Evolutionary conservation across 2,113 vertebrate genomes (phyloP), one percentile per base, ranked within the genome.

Genomic region (Cariama cristata): DNA sequence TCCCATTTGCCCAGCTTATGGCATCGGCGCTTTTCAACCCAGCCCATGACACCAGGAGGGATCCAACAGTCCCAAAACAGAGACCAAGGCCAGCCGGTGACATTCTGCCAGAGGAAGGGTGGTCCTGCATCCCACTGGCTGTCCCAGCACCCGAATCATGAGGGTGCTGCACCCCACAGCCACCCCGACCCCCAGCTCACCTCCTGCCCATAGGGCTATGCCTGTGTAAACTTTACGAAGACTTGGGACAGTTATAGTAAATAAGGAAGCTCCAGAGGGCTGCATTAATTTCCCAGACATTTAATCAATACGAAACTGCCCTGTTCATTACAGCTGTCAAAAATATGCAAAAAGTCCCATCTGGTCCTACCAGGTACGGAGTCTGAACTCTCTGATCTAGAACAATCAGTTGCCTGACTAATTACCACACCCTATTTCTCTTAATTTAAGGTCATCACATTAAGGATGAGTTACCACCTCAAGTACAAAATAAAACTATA

Each of bases 251-350:
- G 80, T 66, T 79, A 28, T 8, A 53, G 88, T 9, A 87, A 87
- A 56, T 50, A 62, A 72, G 66, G 81, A 55, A 75, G 77, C 94
- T 97, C 86, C 8, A 4, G 92, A 95, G 97, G 86, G 85, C 74
- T 66, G 44, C 4, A 24, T 63, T 97, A 84, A 96, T 96, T 97
- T 96, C 96, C 95, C 72, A 88, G 90, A 62, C 95, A 90, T 74
- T 97, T 92, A 96, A 97, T 98, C 97, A 93, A 93, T 93, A 50
- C 15, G 2, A 44, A 17, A 1, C 92, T 97, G 95, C 95, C 97
- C 98, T 56, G 90, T 56, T 98, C 97, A 79, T 96, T 95, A 84
- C 72, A 86, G 92, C 97, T 96, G 97, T 94, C 97, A 97, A 97
- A 98, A 98, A 97, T 64, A 97, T 79, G 79, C 98, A 96, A 49